phyloP scores from a whole-genome alignment of 2,797 vertebrate genomes.

The Sciurus carolinensis region DNA sequence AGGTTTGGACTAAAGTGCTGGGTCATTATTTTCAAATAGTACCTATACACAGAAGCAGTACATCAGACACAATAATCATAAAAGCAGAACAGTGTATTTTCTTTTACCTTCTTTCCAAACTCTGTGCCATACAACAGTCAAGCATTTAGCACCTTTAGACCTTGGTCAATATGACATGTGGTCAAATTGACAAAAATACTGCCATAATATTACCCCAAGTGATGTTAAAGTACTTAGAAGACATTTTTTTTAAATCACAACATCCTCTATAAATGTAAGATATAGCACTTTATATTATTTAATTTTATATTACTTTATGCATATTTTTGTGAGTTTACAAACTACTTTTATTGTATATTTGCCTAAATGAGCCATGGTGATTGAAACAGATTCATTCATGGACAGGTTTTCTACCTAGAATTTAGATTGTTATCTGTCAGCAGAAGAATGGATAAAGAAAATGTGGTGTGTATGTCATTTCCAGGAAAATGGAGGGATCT shows the following conservation, averaged over 20 bases:
- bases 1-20: conserved; percentile 76
- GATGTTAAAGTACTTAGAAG: neutral
- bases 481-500: no score
- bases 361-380: neutral
- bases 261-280: neutral
- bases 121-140: neutral
- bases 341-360: neutral
- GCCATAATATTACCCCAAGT: neutral
- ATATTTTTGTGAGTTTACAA: neutral
- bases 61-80: neutral
- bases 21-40: neutral
- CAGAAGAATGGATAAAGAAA: no score
- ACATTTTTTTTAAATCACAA: neutral
- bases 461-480: no score
- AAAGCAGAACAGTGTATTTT: neutral
- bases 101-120: neutral
- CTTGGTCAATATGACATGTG: neutral
- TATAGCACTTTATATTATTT: neutral
- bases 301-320: neutral
- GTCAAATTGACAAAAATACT: neutral
- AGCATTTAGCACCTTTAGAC: neutral
- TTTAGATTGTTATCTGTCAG: neutral
- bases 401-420: neutral
- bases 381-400: neutral
- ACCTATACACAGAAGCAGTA: neutral